phyloP scores from a whole-genome alignment of 2,797 vertebrate species.

The Serranus cabrilla region DNA sequence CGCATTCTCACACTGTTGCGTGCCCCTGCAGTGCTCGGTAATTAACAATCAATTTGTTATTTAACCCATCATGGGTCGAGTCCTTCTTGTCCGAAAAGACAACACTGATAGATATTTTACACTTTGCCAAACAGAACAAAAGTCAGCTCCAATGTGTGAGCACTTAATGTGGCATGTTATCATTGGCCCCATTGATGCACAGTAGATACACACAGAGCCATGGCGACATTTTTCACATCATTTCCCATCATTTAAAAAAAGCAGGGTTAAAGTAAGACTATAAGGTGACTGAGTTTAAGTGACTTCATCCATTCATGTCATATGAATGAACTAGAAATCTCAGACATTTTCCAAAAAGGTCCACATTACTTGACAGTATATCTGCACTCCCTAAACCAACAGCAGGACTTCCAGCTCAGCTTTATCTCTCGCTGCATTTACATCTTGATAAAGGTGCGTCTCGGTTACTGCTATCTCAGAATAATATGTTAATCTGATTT shows the following conservation, averaged over 20 bases:
- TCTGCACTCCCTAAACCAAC: neutral
- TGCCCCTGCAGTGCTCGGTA: conserved; percentile 55
- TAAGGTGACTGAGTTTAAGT: neutral
- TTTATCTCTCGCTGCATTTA: conserved; percentile 28
- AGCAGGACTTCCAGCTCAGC: neutral
- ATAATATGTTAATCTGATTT: conserved; percentile 66
- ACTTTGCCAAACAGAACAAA: conserved; percentile 76
- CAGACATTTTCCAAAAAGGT: neutral
- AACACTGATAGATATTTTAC: conserved; percentile 70
- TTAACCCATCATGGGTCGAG: conserved; percentile 52
- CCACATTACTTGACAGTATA: neutral
- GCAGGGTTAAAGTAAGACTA: neutral
- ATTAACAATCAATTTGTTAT: conserved; percentile 71
- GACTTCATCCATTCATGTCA: conserved; percentile 4
- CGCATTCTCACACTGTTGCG: conserved; percentile 71
- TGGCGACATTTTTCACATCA: conserved; percentile 44
- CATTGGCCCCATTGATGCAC: conserved; percentile 63
- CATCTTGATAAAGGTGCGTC: conserved; percentile 45
- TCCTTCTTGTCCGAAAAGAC: conserved; percentile 54
- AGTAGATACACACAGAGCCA: conserved; percentile 47
- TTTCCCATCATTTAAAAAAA: conserved; percentile 44
- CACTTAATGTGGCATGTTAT: conserved; percentile 76
- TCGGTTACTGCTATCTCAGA: conserved; percentile 30
- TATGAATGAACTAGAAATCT: neutral
- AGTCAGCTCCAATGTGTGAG: conserved; percentile 53